A percentile compares a stretch with the other conserved stretches of the same genome.
These are phyloP conservation scores for Sturmia bella DNA, from an alignment of 2,888 invertebrate species.

Conservation along the genomic window DNA sequence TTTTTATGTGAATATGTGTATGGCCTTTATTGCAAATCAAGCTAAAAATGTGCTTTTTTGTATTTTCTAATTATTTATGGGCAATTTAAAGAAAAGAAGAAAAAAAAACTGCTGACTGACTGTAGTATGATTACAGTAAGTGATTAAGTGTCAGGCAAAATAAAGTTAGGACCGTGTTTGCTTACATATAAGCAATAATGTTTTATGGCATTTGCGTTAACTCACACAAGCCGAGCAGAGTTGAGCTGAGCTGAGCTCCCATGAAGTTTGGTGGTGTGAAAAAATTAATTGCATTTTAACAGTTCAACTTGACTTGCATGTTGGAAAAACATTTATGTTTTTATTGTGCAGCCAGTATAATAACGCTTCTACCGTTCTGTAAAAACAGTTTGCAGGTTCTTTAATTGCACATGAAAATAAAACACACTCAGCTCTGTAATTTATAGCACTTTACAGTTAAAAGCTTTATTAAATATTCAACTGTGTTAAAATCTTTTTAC, in stretches of 20 bases:
- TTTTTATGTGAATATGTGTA: too few species aligned
- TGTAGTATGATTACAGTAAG: constrained; percentile 38
- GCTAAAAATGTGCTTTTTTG: too few species aligned
- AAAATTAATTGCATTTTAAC: constrained; percentile 65
- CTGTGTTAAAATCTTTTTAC: too few species aligned
- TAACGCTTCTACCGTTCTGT: too few species aligned
- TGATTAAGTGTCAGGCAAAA: constrained; percentile 55
- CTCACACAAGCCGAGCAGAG: too few species aligned
- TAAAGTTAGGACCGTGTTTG: constrained; percentile 39
- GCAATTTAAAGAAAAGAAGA: constrained; percentile 18
- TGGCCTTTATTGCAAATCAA: too few species aligned
- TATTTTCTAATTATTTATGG: constrained; percentile 32
- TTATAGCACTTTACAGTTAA: too few species aligned
- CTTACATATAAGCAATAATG: constrained; percentile 42
- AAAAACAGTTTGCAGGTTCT: too few species aligned
- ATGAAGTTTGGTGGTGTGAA: constrained; percentile 49
- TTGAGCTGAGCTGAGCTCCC: constrained; percentile 8
- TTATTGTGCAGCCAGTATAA: neutral
- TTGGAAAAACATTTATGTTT: constrained; percentile 28
- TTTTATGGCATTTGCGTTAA: constrained; percentile 48
- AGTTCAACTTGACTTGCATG: constrained; percentile 53
- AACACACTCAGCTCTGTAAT: too few species aligned
- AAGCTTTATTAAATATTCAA: too few species aligned
- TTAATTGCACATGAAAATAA: too few species aligned
- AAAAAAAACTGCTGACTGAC: constrained; percentile 10